These are phyloP conservation scores for Oligia strigilis DNA, from an alignment of 2,888 invertebrate species.

Conservation along the genomic window DNA sequence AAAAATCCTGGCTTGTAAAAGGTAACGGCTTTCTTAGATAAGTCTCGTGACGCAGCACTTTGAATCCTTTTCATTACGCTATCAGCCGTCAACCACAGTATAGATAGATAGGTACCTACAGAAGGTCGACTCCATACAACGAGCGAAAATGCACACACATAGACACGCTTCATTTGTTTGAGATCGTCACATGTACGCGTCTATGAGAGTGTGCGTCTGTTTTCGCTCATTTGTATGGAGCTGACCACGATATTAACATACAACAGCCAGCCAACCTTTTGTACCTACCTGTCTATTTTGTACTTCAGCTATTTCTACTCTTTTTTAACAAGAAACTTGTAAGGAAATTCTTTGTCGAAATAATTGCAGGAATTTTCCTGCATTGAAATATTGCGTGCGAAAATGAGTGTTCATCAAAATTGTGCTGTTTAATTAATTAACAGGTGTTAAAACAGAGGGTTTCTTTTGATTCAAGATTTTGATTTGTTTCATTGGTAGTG, in stretches of 20 bases:
- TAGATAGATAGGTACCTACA: not conserved
- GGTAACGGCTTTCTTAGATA: conserved; percentile 45
- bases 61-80: conserved; percentile 37
- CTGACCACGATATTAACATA: not conserved
- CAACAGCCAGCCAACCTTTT: not conserved
- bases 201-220: too few relatives aligned
- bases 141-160: not conserved
- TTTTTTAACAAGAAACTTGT: not conserved
- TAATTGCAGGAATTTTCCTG: conserved; percentile 2
- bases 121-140: not conserved
- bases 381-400: conserved; percentile 30
- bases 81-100: not conserved
- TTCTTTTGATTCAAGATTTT: conserved; percentile 36
- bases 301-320: not conserved
- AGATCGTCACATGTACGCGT: too few relatives aligned
- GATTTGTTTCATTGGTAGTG: not conserved
- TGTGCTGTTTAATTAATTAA: conserved; percentile 12
- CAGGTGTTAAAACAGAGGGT: not conserved
- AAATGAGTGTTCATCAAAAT: conserved; percentile 28
- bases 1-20: conserved; percentile 46
- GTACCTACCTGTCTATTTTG: not conserved
- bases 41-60: conserved; percentile 46
- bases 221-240: not conserved
- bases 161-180: not conserved
- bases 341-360: conserved; percentile 3